Conservation (phyloP, 2,888 invertebrate species). For the Temnothorax unifasciatus region DNA sequence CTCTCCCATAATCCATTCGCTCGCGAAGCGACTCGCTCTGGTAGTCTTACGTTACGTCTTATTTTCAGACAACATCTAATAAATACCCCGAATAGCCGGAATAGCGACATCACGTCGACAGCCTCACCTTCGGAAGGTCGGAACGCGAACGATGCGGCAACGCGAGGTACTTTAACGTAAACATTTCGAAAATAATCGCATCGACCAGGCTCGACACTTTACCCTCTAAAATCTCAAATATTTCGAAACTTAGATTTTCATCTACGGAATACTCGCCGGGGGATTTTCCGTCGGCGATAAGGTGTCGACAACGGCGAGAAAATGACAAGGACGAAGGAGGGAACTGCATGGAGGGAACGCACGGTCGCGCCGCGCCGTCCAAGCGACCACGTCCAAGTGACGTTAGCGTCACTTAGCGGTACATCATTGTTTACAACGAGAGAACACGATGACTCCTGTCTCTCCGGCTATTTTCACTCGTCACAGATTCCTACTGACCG, state of each 20-base stretch:
- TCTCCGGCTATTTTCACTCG: slow-evolving; percentile 79
- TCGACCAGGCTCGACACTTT: neutral
- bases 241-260: neutral
- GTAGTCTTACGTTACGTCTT: neutral
- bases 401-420: slow-evolving; percentile 51
- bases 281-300: neutral
- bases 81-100: neutral
- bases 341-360: neutral
- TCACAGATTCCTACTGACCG: slow-evolving; percentile 85
- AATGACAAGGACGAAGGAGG: neutral
- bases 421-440: slow-evolving; percentile 59
- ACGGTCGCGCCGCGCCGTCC: neutral
- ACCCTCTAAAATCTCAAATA: neutral
- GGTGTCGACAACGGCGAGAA: neutral
- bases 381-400: slow-evolving; percentile 28
- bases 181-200: neutral
- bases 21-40: slow-evolving; percentile 7
- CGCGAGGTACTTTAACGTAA: neutral
- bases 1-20: neutral
- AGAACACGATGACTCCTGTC: slow-evolving; percentile 47
- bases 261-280: neutral
- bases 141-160: neutral
- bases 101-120: neutral
- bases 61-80: neutral
- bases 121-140: neutral